These are phyloP conservation scores for Euphydryas editha DNA, from an alignment of 2,888 invertebrate genomes.

Conservation along the genomic window DNA sequence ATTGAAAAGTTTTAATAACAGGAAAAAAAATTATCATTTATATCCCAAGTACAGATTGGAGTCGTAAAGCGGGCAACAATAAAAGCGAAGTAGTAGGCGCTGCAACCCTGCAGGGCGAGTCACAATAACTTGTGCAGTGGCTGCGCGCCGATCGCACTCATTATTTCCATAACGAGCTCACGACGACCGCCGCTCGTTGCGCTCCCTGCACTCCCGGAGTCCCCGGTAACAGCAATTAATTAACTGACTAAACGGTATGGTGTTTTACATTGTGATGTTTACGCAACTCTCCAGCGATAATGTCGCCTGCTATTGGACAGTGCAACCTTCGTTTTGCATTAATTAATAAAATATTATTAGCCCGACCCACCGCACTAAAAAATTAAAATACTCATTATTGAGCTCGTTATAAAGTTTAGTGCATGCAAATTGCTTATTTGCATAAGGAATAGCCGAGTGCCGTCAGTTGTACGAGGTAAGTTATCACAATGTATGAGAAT, in stretches of 20 bases:
- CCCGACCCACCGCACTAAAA: constrained; percentile 74
- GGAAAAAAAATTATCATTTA: constrained; percentile 36
- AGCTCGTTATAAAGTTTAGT: constrained; percentile 64
- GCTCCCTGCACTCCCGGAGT: constrained; percentile 53
- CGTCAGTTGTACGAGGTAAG: constrained; percentile 46
- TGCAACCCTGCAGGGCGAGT: constrained; percentile 46
- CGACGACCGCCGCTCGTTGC: constrained; percentile 57
- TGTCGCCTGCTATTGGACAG: constrained; percentile 74
- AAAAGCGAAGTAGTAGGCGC: constrained; percentile 51
- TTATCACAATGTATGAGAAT: constrained; percentile 37
- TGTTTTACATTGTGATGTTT: constrained; percentile 82
- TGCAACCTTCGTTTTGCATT: constrained; percentile 66
- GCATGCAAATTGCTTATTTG: constrained; percentile 77
- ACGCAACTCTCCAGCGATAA: constrained; percentile 78
- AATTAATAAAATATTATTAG: constrained; percentile 78
- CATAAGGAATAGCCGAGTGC: constrained; percentile 58
- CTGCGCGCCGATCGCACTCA: constrained; percentile 66
- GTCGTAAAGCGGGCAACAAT: constrained; percentile 63
- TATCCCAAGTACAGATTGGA: constrained; percentile 53
- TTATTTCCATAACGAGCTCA: constrained; percentile 79
- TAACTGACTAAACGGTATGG: constrained; percentile 81
- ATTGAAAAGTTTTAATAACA: constrained; percentile 25
- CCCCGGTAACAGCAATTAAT: constrained; percentile 79
- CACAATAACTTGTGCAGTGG: constrained; percentile 65
- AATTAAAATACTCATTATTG: constrained; percentile 77